Conservation (phyloP, 2,113 vertebrate genomes). For the Gadus chalcogrammus region DNA sequence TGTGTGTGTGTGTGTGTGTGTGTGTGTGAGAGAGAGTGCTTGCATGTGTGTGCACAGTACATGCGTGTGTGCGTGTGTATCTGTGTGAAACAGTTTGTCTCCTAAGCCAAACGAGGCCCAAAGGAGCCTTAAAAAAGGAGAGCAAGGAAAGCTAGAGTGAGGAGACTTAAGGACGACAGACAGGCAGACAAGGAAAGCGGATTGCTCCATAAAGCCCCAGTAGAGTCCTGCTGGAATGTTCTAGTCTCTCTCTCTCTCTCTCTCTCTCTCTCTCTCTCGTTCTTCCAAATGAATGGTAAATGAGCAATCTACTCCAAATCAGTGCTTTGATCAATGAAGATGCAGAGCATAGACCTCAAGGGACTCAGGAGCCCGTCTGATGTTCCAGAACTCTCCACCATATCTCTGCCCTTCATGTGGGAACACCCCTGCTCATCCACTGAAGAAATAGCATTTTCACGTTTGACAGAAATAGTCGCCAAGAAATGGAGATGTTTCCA, state of each 20-base stretch:
- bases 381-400: too few species aligned
- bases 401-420: too few species aligned
- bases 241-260: conserved; percentile 17
- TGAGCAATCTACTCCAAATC: conserved; percentile 10
- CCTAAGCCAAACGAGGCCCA: conserved; percentile 46
- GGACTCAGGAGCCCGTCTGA: conserved; percentile 9
- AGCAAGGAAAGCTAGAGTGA: background rate
- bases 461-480: too few species aligned
- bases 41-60: background rate
- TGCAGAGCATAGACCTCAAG: conserved; percentile 5
- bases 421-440: too few species aligned
- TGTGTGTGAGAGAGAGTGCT: background rate
- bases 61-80: too few species aligned
- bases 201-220: conserved; percentile 32
- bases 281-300: conserved; percentile 12
- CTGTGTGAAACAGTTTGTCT: conserved; percentile 41
- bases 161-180: conserved; percentile 8
- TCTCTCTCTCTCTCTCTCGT: conserved; percentile 2
- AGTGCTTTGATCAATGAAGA: conserved; percentile 28
- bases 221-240: conserved; percentile 39
- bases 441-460: too few species aligned
- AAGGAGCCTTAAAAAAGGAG: conserved; percentile 23
- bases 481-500: too few species aligned
- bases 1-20: background rate
- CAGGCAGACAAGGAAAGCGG: conserved; percentile 17